A percentile compares a stretch with the other conserved stretches of the same genome.
phyloP scores from a whole-genome alignment of 2,797 vertebrate genomes.

The Acrossocheilus fasciatus region DNA sequence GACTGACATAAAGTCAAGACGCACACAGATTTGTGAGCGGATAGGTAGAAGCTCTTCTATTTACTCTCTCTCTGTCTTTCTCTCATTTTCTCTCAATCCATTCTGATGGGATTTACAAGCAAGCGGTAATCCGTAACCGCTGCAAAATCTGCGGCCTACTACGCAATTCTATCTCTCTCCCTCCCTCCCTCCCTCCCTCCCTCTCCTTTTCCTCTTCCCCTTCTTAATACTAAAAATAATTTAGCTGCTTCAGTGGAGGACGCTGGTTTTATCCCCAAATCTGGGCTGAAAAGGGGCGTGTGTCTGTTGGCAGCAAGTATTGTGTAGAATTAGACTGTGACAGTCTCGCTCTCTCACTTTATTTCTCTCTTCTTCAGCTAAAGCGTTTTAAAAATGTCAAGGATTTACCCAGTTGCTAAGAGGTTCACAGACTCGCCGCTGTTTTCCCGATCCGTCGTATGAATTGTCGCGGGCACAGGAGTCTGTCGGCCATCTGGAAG shows the following conservation, averaged over 20 bases:
- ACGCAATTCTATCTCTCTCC: slow-evolving; percentile 59
- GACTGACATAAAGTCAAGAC: background rate
- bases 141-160: background rate
- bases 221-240: slow-evolving; percentile 77
- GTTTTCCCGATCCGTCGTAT: slow-evolving; percentile 9
- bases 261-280: slow-evolving; percentile 66
- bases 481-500: slow-evolving; percentile 40
- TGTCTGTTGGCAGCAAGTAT: slow-evolving; percentile 64
- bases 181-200: slow-evolving; percentile 57
- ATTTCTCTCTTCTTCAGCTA: slow-evolving; percentile 39
- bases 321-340: slow-evolving; percentile 73
- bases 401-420: slow-evolving; percentile 45
- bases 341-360: slow-evolving; percentile 62
- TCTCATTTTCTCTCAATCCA: slow-evolving; percentile 28
- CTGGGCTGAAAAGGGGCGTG: slow-evolving; percentile 66
- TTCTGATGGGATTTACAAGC: slow-evolving; percentile 47
- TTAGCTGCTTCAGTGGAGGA: slow-evolving; percentile 64
- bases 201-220: slow-evolving; percentile 57
- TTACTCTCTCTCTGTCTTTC: slow-evolving; percentile 3
- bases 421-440: slow-evolving; percentile 19
- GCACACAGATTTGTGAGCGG: background rate
- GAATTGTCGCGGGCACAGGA: slow-evolving; percentile 11
- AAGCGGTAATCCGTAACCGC: slow-evolving; percentile 18
- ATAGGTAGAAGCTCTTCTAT: slow-evolving; percentile 5
- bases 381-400: slow-evolving; percentile 40